These are phyloP conservation scores for Helicoverpa zea DNA, from an alignment of 1,140 invertebrate genomes.

Conservation along the genomic window DNA sequence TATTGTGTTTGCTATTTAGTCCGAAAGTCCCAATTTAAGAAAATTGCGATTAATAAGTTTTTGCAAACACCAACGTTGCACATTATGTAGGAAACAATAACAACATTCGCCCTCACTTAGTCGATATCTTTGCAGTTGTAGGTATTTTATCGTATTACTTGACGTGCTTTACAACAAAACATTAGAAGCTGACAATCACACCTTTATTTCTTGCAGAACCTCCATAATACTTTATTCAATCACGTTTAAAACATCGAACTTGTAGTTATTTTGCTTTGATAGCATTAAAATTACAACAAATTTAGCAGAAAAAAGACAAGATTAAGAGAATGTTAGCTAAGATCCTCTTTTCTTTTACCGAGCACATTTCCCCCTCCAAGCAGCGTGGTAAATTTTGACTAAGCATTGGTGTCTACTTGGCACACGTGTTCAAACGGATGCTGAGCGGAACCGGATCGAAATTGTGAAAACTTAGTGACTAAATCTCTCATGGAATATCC, in stretches of 20 bases:
- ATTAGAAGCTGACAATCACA: slow-evolving; percentile 10
- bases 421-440: slow-evolving; percentile 3
- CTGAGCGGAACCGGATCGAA: slow-evolving; percentile 35
- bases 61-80: background rate
- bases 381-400: slow-evolving; percentile 1
- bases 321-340: too few species aligned
- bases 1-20: too few species aligned
- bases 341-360: too few species aligned
- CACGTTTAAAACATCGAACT: slow-evolving; percentile 11
- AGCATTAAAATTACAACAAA: background rate
- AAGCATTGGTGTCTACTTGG: slow-evolving; percentile 11
- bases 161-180: slow-evolving; percentile 31
- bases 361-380: background rate
- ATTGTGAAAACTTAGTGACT: slow-evolving; percentile 37
- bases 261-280: background rate
- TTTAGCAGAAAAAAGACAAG: too few species aligned
- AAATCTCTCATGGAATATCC: slow-evolving; percentile 30
- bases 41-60: slow-evolving; percentile 3
- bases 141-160: slow-evolving; percentile 26
- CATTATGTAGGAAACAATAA: slow-evolving; percentile 18
- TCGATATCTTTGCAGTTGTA: slow-evolving; percentile 38
- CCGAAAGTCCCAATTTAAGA: slow-evolving; percentile 10
- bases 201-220: slow-evolving; percentile 1
- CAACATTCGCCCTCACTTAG: slow-evolving; percentile 36
- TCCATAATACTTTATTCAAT: slow-evolving; percentile 2